Percentiles rank a stretch among this genome's conserved stretches.
These are phyloP conservation scores for Chinchilla lanigera DNA, from an alignment of 2,113 vertebrate genomes.

Conservation along the genomic window DNA sequence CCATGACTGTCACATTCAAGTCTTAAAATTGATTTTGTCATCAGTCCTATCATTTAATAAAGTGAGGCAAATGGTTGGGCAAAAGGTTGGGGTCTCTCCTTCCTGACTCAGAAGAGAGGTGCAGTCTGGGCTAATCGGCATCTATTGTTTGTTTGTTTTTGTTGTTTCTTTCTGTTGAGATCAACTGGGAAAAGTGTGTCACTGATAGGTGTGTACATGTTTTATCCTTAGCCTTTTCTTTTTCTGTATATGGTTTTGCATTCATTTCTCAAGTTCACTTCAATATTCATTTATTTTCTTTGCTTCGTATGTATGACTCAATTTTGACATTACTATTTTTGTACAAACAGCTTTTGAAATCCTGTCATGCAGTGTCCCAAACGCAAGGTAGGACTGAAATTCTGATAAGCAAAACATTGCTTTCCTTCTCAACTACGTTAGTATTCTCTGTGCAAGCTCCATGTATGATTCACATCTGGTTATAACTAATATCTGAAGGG, in stretches of 20 bases:
- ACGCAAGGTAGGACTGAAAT: conserved; percentile 95
- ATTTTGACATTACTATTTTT: conserved; percentile 93
- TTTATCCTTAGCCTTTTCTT: conserved; percentile 84
- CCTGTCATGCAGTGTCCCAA: conserved; percentile 98
- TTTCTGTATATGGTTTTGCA: conserved; percentile 87
- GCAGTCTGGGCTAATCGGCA: not conserved
- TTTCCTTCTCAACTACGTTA: conserved; percentile 84
- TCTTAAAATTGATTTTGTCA: conserved; percentile 61
- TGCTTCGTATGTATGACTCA: conserved; percentile 89
- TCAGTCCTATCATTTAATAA: conserved; percentile 14
- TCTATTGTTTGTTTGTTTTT: conserved; percentile 5
- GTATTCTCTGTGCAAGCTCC: conserved; percentile 71
- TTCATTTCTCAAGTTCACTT: conserved; percentile 86
- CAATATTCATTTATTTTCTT: conserved; percentile 94
- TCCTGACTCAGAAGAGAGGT: not conserved
- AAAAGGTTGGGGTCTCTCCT: not conserved
- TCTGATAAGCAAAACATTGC: conserved; percentile 86
- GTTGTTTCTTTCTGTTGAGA: conserved; percentile 54
- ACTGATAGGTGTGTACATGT: conserved; percentile 69
- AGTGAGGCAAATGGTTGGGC: not conserved
- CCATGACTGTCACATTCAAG: conserved; percentile 40
- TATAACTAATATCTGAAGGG: conserved; percentile 71
- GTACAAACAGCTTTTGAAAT: conserved; percentile 99
- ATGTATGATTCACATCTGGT: conserved; percentile 71
- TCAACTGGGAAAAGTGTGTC: conserved; percentile 65